Conservation (phyloP, 2,113 vertebrate genomes). For the Lamprotornis superbus region DNA sequence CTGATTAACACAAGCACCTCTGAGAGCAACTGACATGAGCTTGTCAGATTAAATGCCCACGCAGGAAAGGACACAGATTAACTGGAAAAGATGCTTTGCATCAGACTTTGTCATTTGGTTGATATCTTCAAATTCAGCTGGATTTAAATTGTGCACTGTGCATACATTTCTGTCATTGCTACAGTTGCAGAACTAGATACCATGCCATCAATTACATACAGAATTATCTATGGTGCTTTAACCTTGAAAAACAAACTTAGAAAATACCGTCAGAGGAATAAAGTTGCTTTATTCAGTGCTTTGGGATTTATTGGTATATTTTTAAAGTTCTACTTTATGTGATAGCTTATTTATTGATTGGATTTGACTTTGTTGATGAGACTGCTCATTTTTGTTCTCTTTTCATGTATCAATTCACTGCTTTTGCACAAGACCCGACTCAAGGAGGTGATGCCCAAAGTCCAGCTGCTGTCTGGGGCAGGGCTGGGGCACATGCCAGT, state of each 20-base stretch:
- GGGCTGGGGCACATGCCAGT: background rate
- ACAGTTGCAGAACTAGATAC: slow-evolving; percentile 2
- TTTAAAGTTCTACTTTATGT: background rate
- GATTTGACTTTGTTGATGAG: background rate
- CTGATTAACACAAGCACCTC: background rate
- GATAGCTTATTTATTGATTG: background rate
- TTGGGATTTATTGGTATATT: background rate
- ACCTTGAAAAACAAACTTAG: slow-evolving; percentile 6
- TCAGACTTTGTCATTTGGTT: slow-evolving; percentile 26
- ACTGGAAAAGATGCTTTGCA: slow-evolving; percentile 42
- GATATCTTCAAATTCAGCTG: slow-evolving; percentile 30
- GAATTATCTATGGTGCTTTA: slow-evolving; percentile 13
- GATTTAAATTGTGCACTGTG: background rate
- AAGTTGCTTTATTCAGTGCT: background rate
- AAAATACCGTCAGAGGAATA: background rate
- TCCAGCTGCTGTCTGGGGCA: background rate
- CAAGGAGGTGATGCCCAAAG: background rate
- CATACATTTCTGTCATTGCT: slow-evolving; percentile 36
- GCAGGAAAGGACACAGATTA: background rate
- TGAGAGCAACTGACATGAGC: background rate
- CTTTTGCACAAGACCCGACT: background rate
- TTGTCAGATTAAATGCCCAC: background rate
- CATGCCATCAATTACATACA: background rate
- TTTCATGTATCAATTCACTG: background rate
- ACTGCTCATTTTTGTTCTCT: background rate